Base-by-base conservation (phyloP, 2,113 vertebrate genomes). In the Micromys minutus region DNA sequence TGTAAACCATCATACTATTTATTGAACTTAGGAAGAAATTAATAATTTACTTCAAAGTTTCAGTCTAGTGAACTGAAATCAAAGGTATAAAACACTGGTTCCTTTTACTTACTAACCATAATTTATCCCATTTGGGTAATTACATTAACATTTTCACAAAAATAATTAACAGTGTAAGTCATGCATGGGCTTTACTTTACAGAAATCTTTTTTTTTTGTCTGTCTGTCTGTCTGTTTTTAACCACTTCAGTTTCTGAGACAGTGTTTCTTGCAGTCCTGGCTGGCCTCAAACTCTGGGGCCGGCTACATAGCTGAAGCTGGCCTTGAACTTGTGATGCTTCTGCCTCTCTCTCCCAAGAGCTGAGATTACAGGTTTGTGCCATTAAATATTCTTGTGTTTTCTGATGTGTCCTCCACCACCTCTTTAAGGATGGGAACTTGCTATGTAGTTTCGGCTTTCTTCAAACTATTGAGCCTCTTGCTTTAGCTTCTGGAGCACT, bases 1-100 rank as follows among this genome's bases (percentile, higher is more conserved):
- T 93, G 50, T 57, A 97, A 72, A 95, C 80, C 63, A 95, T 72
- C 36, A 63, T 57, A 88, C 96, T 97, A 95, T 98, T 97, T 97
- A 95, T 93, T 97, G 87, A 95, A 96, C 47, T 88, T 94, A 95
- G 75, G 97, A 91, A 96, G 79, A 95, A 94, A 55, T 39, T 94
- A n/a, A 95, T 90, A 93, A 12, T 42, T 95, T 87, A 96, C 80
- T 94, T 96, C 65, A 91, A 90, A 96, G 94, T 74, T 94, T 96
- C 84, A 95, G 89, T 92, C 84, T 65, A 87, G 34, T 85, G 96
- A 96, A 87, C 91, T 93, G 80, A 97, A 91, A 96, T 63, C 47
- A 74, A 15, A 63, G n/a, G 63, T 86, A 67, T 87, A 87, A 96
- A 96, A 95, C 83, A 71, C 29, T 86, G 24, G 36, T 95, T n/a